These are phyloP conservation scores for Ptilodon capucinus DNA, from an alignment of 2,888 invertebrate species.

Conservation along the genomic window DNA sequence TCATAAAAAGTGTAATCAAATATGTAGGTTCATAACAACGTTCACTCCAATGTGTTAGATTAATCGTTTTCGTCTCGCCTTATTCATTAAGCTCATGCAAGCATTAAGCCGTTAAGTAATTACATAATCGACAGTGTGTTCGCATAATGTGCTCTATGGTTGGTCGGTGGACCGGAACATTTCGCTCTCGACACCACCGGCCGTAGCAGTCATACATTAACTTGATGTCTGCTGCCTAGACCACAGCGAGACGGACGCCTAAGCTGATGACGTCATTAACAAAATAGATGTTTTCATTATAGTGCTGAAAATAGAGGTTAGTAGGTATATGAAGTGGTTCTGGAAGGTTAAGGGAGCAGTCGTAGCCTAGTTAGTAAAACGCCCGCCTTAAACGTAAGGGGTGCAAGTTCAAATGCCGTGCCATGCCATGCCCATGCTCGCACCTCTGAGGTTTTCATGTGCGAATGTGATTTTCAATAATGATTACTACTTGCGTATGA, in stretches of 20 bases:
- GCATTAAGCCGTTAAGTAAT: constrained; percentile 21
- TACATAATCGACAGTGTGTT: constrained; percentile 20
- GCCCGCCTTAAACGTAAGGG: no score
- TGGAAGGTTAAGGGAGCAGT: no score
- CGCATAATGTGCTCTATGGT: constrained; percentile 34
- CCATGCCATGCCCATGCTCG: no score
- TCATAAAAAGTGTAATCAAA: neutral
- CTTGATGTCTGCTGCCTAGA: constrained; percentile 2
- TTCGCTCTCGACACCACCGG: constrained; percentile 48
- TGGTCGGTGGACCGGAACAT: constrained; percentile 45
- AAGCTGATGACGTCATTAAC: constrained; percentile 30
- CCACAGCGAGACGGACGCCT: constrained; percentile 6
- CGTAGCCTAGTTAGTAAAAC: no score
- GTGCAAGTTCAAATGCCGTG: no score
- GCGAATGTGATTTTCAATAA: no score
- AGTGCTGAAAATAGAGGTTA: neutral
- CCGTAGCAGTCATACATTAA: constrained; percentile 16
- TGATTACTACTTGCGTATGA: no score
- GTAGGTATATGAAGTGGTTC: neutral
- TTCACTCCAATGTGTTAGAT: neutral
- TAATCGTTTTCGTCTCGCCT: constrained; percentile 2
- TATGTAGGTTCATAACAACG: neutral
- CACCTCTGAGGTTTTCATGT: no score
- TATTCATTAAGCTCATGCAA: constrained; percentile 1
- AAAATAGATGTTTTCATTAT: constrained; percentile 20